These are phyloP conservation scores for Noctuana brunneofusca DNA, from an alignment of 2,888 invertebrate genomes.

Conservation along the genomic window DNA sequence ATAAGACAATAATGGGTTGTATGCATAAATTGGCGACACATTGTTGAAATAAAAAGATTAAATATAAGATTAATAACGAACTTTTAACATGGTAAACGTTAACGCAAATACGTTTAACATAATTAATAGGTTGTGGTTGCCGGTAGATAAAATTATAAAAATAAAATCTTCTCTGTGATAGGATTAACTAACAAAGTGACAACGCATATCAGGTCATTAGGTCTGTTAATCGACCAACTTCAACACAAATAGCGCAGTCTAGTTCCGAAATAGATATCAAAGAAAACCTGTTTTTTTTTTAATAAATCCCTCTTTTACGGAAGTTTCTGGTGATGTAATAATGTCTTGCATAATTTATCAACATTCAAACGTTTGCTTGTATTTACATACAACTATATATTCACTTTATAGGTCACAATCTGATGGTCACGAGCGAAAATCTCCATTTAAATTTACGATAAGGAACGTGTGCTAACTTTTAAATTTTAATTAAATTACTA, in stretches of 20 bases:
- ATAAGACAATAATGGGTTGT: conserved; percentile 40
- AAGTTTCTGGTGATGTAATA: not conserved
- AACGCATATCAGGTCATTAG: not conserved
- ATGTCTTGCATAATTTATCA: not conserved
- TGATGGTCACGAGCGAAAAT: not conserved
- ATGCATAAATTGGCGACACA: conserved; percentile 13
- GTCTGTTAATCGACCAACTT: not conserved
- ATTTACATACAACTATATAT: conserved; percentile 1
- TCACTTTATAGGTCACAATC: not conserved
- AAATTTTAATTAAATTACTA: no score
- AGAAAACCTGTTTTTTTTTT: not conserved
- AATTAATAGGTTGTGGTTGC: no score
- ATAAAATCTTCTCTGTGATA: not conserved
- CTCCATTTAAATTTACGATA: no score
- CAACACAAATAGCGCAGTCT: not conserved
- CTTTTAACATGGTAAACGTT: not conserved
- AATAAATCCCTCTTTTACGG: not conserved
- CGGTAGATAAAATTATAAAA: no score
- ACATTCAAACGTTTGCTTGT: not conserved
- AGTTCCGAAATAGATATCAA: not conserved
- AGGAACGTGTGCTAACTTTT: no score
- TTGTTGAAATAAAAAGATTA: not conserved
- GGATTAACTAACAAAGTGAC: not conserved
- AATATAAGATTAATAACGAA: not conserved
- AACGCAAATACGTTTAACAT: no score